Conservation (phyloP, 1,140 invertebrate genomes). For the Adoxophyes honmai region DNA sequence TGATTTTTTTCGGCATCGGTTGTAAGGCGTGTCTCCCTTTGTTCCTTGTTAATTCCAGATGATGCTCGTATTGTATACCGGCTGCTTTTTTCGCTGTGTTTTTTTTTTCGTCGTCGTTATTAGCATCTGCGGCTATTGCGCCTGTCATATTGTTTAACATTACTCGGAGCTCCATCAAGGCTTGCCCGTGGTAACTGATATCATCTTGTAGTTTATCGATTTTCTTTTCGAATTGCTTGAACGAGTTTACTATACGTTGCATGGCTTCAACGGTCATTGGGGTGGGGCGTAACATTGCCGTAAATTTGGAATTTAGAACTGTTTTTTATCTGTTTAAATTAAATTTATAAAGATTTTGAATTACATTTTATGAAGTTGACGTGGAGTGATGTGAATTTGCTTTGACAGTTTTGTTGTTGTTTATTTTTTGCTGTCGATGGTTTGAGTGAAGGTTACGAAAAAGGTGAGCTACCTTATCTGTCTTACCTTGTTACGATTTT, state of each 20-base stretch:
- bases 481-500: too few species aligned
- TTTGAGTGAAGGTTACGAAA: too few species aligned
- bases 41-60: too few species aligned
- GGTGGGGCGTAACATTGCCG: neutral
- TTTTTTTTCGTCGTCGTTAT: neutral
- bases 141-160: slow-evolving; percentile 45
- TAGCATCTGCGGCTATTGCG: neutral
- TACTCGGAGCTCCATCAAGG: slow-evolving; percentile 39
- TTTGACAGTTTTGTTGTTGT: too few species aligned
- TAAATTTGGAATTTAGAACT: neutral
- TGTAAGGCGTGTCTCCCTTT: too few species aligned
- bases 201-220: slow-evolving; percentile 59
- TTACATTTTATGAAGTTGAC: neutral
- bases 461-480: too few species aligned
- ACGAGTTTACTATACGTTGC: slow-evolving; percentile 40
- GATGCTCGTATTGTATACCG: too few species aligned
- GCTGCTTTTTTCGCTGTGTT: neutral
- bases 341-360: neutral
- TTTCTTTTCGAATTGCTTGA: slow-evolving; percentile 56
- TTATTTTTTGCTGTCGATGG: too few species aligned
- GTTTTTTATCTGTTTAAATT: neutral
- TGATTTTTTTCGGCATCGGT: neutral
- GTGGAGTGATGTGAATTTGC: too few species aligned
- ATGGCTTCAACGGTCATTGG: slow-evolving; percentile 25
- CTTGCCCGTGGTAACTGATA: slow-evolving; percentile 45